These are phyloP conservation scores for Dryoscopus gambensis DNA, from an alignment of 2,113 vertebrate species.

Conservation along the genomic window DNA sequence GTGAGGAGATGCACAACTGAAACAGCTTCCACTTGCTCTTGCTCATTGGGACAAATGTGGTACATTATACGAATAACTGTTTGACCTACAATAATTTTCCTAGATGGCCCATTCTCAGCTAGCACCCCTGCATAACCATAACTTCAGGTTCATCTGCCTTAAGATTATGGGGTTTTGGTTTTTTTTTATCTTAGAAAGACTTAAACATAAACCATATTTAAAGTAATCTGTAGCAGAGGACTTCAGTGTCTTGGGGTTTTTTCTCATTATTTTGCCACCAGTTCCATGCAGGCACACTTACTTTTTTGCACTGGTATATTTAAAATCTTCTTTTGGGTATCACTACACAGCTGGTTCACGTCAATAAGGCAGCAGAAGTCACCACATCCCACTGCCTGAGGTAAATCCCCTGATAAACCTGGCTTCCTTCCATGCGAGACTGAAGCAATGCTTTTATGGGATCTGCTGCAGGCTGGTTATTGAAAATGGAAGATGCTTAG, in stretches of 20 bases:
- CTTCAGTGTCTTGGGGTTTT: neutral
- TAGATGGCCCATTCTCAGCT: neutral
- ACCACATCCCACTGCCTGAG: neutral
- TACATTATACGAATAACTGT: neutral
- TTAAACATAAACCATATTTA: neutral
- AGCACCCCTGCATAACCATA: neutral
- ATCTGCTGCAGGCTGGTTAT: slow-evolving; percentile 10
- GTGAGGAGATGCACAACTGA: neutral
- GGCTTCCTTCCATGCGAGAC: neutral
- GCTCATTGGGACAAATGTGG: neutral
- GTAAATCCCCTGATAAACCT: neutral
- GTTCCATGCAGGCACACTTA: neutral
- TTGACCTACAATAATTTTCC: neutral
- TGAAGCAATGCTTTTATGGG: neutral
- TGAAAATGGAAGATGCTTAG: neutral
- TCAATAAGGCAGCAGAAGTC: slow-evolving; percentile 35
- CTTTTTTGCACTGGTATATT: slow-evolving; percentile 6
- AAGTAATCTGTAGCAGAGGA: neutral
- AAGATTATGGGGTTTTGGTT: accelerated
- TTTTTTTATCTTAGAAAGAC: neutral
- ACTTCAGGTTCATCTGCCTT: neutral
- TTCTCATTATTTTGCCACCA: neutral
- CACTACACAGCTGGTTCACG: neutral
- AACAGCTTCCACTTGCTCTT: neutral
- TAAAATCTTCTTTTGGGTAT: neutral